Base-by-base conservation (phyloP, 1,140 invertebrate genomes). In the Drosophila albomicans region DNA sequence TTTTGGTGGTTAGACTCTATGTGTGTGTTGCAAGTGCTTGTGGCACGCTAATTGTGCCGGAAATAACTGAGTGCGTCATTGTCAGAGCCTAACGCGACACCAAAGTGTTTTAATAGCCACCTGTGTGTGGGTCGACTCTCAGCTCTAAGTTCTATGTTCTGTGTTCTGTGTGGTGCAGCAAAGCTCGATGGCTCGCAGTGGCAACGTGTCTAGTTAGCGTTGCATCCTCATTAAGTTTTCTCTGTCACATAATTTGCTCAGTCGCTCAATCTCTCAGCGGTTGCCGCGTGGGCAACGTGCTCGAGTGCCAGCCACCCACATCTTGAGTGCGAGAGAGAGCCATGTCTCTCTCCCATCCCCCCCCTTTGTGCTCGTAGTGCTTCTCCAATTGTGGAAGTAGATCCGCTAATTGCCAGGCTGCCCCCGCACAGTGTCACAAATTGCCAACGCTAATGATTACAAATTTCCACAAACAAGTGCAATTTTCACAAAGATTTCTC, bases 81-180 rank as follows among this genome's bases (percentile, higher is more conserved):
- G 72, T 72, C 51, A 64, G 32, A 32, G 59, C 67, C 67, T 75
- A 84, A 84, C 69, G 78, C 75, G 20, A 25, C 85, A 85, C 85
- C 85, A 85, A 89, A 89, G 85, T 84, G 85, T 78, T 84, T 82
- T 80, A 87, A 89, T 84, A 74, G 78, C 67, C 85, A 89, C 80
- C 84, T 84, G 77, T 76, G 81, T 69, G 82, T 86, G 71, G 72
- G 75, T 63, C 75, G 67, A 51, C 49, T 25, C 51, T 30, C 6
- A 28, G 41, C 38, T n/a, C 38, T 32, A 0, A 38, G 35, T 0
- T 38, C 30, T 57, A 0, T 20, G 20, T 20, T 20, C 20, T 25
- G 3, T 25, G 20, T 25, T 25, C 20, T 25, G 3, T 25, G 20
- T 25, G 20, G 20, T 25, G 20, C 13, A 51, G 30, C 10, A 20